Percentiles rank a stretch among this genome's conserved stretches.
These are phyloP conservation scores for Thecocarcelia acutangulata DNA, from an alignment of 2,888 invertebrate species.

Conservation along the genomic window DNA sequence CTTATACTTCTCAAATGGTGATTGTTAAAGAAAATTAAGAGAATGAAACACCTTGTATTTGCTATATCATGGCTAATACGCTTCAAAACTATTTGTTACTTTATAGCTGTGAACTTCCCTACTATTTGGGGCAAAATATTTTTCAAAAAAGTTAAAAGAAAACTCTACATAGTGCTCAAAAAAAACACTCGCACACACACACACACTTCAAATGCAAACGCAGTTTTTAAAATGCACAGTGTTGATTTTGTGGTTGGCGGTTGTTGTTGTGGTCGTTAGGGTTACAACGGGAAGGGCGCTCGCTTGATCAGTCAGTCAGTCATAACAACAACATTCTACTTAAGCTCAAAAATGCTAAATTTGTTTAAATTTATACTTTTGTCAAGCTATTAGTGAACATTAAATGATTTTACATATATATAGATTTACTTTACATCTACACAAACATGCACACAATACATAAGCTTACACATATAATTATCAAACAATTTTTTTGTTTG, in stretches of 20 bases:
- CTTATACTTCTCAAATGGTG: too few relatives aligned
- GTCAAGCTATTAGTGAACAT: constrained; percentile 63
- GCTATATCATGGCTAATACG: too few relatives aligned
- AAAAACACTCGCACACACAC: constrained; percentile 4
- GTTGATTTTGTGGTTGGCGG: neutral
- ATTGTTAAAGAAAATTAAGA: too few relatives aligned
- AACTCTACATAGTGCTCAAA: neutral
- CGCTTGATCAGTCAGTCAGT: neutral
- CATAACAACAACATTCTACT: constrained; percentile 32
- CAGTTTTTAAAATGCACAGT: constrained; percentile 42
- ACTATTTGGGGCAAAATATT: constrained; percentile 19
- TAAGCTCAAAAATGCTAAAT: constrained; percentile 42
- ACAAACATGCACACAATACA: neutral
- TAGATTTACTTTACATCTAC: neutral
- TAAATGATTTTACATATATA: neutral
- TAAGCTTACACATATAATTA: constrained; percentile 32
- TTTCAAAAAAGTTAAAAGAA: neutral
- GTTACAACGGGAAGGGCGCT: constrained; percentile 21
- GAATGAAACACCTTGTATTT: too few relatives aligned
- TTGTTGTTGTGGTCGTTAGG: neutral
- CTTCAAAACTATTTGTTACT: too few relatives aligned
- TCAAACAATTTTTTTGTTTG: constrained; percentile 32
- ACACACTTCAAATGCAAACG: constrained; percentile 21
- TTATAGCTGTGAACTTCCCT: neutral
- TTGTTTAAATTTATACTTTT: constrained; percentile 59